A percentile compares a stretch with the other conserved stretches of the same genome.
phyloP scores from a whole-genome alignment of 2,888 invertebrate genomes.

The Drosophila sordidula region DNA sequence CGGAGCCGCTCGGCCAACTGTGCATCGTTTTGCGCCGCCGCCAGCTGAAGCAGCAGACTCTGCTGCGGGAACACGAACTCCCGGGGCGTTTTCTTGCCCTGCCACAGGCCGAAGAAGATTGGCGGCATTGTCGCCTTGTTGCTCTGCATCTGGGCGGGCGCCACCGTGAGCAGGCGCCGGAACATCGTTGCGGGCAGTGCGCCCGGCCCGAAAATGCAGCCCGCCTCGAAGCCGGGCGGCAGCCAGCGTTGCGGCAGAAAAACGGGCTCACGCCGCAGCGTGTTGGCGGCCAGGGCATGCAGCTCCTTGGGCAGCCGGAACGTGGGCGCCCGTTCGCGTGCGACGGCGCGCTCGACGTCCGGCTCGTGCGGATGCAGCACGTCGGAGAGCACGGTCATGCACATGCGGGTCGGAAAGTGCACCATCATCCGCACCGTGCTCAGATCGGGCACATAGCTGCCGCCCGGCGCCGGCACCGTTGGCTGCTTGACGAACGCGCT shows the following conservation, averaged over 20 bases:
- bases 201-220: constrained; percentile 26
- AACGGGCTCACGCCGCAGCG: neutral
- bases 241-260: constrained; percentile 22
- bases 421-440: constrained; percentile 1
- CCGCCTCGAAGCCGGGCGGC: constrained; percentile 32
- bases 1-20: too few relatives aligned
- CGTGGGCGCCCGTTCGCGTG: neutral
- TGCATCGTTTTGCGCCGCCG: too few relatives aligned
- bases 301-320: constrained; percentile 17
- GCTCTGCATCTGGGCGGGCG: constrained; percentile 1
- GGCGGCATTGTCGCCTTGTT: constrained; percentile 10
- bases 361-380: constrained; percentile 15
- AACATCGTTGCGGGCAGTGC: constrained; percentile 1
- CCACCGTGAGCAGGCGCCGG: neutral
- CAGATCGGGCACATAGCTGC: constrained; percentile 29
- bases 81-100: neutral
- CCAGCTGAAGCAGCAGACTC: too few relatives aligned
- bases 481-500: neutral
- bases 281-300: rapidly evolving
- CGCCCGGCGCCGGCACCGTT: neutral
- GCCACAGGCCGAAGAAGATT: constrained; percentile 34
- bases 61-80: neutral
- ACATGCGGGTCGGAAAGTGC: neutral
- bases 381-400: constrained; percentile 15
- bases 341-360: neutral